These are phyloP conservation scores for Rhadinocentrus ornatus DNA, from an alignment of 2,797 vertebrate genomes.

Conservation along the genomic window DNA sequence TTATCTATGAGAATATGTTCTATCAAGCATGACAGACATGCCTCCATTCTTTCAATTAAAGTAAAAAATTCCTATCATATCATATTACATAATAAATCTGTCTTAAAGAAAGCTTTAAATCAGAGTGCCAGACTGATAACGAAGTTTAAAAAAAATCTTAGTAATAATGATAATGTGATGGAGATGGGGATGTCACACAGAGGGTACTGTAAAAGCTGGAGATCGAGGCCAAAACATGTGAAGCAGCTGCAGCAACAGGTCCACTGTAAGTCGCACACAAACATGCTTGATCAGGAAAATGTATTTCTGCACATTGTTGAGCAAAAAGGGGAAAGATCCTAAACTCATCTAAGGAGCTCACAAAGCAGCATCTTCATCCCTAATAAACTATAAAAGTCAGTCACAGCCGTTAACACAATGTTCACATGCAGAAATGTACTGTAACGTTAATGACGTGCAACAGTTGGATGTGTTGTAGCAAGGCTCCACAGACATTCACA, in stretches of 20 bases:
- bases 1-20: slow-evolving; percentile 25
- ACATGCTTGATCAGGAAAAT: background rate
- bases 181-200: background rate
- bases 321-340: background rate
- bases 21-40: slow-evolving; percentile 1
- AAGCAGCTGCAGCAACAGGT: background rate
- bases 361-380: background rate
- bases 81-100: background rate
- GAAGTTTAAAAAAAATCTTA: slow-evolving; percentile 2
- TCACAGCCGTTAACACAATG: background rate
- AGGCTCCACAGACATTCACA: slow-evolving; percentile 1
- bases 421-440: slow-evolving; percentile 4
- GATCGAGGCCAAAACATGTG: background rate
- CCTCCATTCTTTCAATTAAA: slow-evolving; percentile 1
- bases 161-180: background rate
- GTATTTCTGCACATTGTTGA: background rate
- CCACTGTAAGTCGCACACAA: background rate
- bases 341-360: slow-evolving; percentile 5
- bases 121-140: background rate
- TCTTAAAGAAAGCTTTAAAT: slow-evolving; percentile 19
- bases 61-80: background rate
- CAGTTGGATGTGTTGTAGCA: background rate
- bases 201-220: background rate
- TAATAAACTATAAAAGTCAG: slow-evolving; percentile 6
- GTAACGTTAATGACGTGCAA: slow-evolving; percentile 1